Percentiles rank a stretch among this genome's conserved stretches.
Conservation (phyloP, 92 coral and sea anemone species). For the Epizoanthus rinbou region DNA sequence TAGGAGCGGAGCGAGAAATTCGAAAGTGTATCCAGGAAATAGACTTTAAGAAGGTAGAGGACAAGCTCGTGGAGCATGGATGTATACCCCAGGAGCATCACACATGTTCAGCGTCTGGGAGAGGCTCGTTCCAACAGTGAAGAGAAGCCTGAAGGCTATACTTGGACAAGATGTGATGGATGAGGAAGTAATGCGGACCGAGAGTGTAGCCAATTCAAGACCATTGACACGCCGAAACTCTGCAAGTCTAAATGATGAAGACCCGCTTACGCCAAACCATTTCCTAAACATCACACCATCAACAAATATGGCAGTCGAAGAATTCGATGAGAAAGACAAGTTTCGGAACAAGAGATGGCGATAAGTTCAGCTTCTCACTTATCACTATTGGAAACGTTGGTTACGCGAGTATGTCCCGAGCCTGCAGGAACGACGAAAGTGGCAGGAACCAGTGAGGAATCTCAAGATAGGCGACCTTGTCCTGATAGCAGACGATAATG, state of each 20-base stretch:
- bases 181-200: conserved; percentile 38
- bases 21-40: neutral
- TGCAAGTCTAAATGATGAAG: conserved; percentile 39
- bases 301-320: conserved; percentile 30
- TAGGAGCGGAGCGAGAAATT: conserved; percentile 35
- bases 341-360: conserved; percentile 38
- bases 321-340: conserved; percentile 4
- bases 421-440: conserved; percentile 28
- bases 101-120: conserved; percentile 56
- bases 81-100: conserved; percentile 46
- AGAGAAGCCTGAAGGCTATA: conserved; percentile 36
- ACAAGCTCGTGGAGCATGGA: conserved; percentile 18
- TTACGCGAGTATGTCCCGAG: conserved; percentile 27
- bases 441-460: conserved; percentile 21
- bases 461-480: conserved; percentile 21
- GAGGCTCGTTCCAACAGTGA: conserved; percentile 32
- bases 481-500: conserved; percentile 26
- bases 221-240: conserved; percentile 59
- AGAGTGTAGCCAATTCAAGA: conserved; percentile 32
- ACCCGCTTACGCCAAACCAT: conserved; percentile 46
- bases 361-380: conserved; percentile 41
- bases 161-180: conserved; percentile 40
- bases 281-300: conserved; percentile 43
- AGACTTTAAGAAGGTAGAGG: neutral
- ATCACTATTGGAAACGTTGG: conserved; percentile 54